Base-by-base conservation (phyloP, 2,113 vertebrate genomes). In the Cheilinus undulatus region DNA sequence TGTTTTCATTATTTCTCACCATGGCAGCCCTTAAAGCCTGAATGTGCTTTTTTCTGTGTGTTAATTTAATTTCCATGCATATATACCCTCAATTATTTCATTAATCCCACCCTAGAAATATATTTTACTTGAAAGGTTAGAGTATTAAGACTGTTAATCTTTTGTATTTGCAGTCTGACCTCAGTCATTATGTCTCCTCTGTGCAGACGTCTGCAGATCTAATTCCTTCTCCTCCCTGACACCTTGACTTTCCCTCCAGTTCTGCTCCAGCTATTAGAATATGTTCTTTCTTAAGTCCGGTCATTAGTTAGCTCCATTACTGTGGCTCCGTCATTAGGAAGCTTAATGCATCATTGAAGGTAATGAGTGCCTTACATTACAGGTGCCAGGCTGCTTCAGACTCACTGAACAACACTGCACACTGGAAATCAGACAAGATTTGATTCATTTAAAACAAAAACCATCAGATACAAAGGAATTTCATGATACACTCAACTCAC, bases 201-300 rank as follows among this genome's bases (percentile, higher is more conserved):
- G 14, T 42, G 40, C 40, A 45, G 62, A 26, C 49, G 51, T 63
- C 64, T 45, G 19, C 36, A 32, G 40, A 71, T 73, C 36, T 61
- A 57, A 83, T 63, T n/a, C 71, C 64, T 60, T 76, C 74, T 72
- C 75, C 67, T 83, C 64, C 45, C 67, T 70, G 77, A 82, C 77
- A 86, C 79, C 76, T 86, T 85, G 81, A 89, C 85, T 82, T 82
- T 84, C 69, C 79, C 65, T 86, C 67, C 68, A 76, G 86, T 86
- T 92, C 87, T 92, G 91, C 88, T 89, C 79, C 85, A 88, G 81
- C 84, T 87, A 78, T 88, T 88, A 90, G 80, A 92, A 90, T 91
- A 91, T 92, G 89, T 86, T 92, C 87, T 85, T 86, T 84, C 82
- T 89, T 92, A 88, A 87, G 81, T 90, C 86, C n/a, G 82, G 80